Conservation (phyloP, 2,888 invertebrate genomes). For the Mythimna impura region DNA sequence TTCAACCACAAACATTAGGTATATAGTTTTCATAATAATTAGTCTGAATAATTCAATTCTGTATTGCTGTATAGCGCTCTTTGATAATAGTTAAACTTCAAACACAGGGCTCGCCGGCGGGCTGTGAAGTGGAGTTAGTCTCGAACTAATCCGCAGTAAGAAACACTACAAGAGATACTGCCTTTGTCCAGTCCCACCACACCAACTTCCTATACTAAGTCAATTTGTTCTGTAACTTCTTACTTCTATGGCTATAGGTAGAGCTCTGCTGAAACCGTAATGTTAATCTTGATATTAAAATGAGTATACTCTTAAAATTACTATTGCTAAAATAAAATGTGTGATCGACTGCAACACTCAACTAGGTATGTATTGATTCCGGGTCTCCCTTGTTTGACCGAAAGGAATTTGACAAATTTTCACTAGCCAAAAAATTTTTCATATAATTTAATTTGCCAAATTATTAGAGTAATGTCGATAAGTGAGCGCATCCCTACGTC, state of each 20-base stretch:
- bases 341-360: too few species aligned
- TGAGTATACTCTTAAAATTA: not conserved
- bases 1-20: too few species aligned
- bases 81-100: conserved; percentile 34
- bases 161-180: conserved; percentile 33
- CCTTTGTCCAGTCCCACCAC: conserved; percentile 20
- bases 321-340: not conserved
- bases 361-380: not conserved
- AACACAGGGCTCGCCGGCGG: conserved; percentile 7
- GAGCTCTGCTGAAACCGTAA: too few species aligned
- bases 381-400: too few species aligned
- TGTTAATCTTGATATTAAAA: too few species aligned
- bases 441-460: too few species aligned
- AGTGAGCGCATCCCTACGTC: too few species aligned
- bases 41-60: not conserved
- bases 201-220: conserved; percentile 5
- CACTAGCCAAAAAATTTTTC: too few species aligned
- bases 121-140: conserved; percentile 3
- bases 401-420: too few species aligned
- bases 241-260: not conserved
- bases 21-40: not conserved
- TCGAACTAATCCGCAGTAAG: conserved; percentile 31
- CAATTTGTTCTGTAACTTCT: conserved; percentile 10
- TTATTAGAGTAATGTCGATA: too few species aligned
- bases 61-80: not conserved